Base-by-base conservation (phyloP, 2,797 vertebrate genomes). In the Aulostomus chinensis region DNA sequence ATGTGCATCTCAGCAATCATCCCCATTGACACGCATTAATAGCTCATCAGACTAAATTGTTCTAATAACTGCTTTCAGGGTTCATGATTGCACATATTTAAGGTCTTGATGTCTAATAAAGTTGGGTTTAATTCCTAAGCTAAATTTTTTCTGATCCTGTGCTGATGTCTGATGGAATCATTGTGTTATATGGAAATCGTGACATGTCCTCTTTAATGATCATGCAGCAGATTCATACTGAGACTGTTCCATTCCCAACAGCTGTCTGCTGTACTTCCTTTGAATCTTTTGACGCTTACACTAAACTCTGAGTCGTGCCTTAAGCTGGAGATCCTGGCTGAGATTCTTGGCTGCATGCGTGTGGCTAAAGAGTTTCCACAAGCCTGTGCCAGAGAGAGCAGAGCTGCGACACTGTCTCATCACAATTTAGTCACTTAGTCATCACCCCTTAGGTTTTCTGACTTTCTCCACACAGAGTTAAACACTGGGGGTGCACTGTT, bases 21-120 rank as follows among this genome's bases (percentile, higher is more conserved):
- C 84, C 83, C 88, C 70, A 89, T 90, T 87, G 86, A 90, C 86
- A 80, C 79, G 79, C 84, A 78, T 84, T 88, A 91, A 92, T 92
- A 83, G 91, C 89, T 91, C 90, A 93, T 92, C 91, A 91, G 85
- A 73, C 74, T 74, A 87, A 91, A 92, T 91, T 89, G 90, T 89
- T 62, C 84, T 90, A 90, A 90, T 90, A 90, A 89, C 78, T 86
- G 85, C 84, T 88, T 87, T 82, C 76, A 74, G 69, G 82, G 81
- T 67, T 86, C 81, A 67, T 88, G 85, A 91, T 91, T 89, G 88
- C 86, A 71, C 61, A 64, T 75, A 76, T 79, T 79, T 79, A 51
- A 60, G 57, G 68, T 73, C 68, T 73, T 36, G 45, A 47, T 60
- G 68, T 34, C 68, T 72, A 72, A 83, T 81, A 76, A 47, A 57